Conservation (phyloP, 2,113 vertebrate genomes). For the Larimichthys polyactis region DNA sequence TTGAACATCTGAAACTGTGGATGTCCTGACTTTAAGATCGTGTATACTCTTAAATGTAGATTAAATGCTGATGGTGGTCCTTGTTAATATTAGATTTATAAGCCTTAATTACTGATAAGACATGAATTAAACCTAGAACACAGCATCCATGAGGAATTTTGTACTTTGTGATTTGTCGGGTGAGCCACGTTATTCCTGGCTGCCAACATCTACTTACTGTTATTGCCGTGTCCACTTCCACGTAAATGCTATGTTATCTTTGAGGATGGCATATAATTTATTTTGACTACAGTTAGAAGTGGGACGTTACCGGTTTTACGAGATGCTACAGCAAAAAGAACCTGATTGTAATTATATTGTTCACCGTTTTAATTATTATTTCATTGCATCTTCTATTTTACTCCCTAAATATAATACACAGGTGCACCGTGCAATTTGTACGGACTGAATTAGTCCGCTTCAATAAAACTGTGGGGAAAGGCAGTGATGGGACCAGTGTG, state of each 20-base stretch:
- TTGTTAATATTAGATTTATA: too few species aligned
- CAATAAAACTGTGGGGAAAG: not conserved
- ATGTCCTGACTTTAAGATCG: too few species aligned
- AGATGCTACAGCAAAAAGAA: not conserved
- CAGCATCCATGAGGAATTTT: not conserved
- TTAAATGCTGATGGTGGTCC: too few species aligned
- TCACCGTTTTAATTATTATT: conserved; percentile 25
- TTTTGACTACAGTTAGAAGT: conserved; percentile 7
- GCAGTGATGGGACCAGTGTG: not conserved
- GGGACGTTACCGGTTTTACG: conserved; percentile 12
- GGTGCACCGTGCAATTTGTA: not conserved
- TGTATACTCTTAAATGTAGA: too few species aligned
- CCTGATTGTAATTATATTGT: not conserved
- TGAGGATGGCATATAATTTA: not conserved
- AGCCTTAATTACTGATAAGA: too few species aligned
- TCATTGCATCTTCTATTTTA: conserved; percentile 8
- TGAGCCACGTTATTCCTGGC: not conserved
- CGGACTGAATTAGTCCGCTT: not conserved
- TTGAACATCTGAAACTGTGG: not conserved
- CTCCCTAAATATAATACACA: not conserved
- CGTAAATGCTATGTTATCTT: not conserved
- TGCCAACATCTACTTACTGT: not conserved
- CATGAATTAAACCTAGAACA: not conserved
- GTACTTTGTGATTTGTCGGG: not conserved
- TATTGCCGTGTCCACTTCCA: not conserved